A percentile compares a stretch with the other conserved stretches of the same genome.
phyloP scores from a whole-genome alignment of 2,888 invertebrate genomes.

The Lepidochitona cinerea region DNA sequence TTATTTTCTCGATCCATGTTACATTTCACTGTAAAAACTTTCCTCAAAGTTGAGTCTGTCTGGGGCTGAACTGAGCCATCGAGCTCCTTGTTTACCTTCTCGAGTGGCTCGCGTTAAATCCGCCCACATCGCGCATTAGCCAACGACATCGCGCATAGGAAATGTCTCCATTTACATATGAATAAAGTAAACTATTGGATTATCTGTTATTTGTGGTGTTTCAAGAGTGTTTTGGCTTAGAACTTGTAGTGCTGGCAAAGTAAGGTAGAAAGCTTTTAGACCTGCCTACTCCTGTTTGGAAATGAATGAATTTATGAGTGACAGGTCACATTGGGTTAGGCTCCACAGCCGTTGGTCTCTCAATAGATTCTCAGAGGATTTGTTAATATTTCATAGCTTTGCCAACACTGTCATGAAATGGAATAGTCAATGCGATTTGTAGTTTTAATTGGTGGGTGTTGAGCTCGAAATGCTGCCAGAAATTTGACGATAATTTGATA shows the following conservation, averaged over 20 bases:
- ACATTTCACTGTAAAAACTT: neutral
- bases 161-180: conserved; percentile 7
- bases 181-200: conserved; percentile 8
- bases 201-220: neutral
- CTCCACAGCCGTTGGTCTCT: neutral
- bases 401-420: neutral
- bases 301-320: conserved; percentile 5
- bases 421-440: conserved; percentile 8
- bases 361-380: neutral
- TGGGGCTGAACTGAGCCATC: neutral
- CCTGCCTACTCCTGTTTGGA: conserved; percentile 1
- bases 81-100: neutral
- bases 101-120: neutral
- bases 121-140: neutral
- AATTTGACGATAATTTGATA: conserved; percentile 1
- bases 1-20: neutral
- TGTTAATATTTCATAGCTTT: conserved; percentile 1
- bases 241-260: neutral
- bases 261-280: neutral
- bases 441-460: conserved; percentile 1
- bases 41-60: neutral
- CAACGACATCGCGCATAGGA: neutral
- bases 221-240: neutral
- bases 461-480: neutral
- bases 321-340: neutral